Evolutionary conservation across 2,113 vertebrate species (phyloP).

Genomic region (Eudorcas thomsonii): DNA sequence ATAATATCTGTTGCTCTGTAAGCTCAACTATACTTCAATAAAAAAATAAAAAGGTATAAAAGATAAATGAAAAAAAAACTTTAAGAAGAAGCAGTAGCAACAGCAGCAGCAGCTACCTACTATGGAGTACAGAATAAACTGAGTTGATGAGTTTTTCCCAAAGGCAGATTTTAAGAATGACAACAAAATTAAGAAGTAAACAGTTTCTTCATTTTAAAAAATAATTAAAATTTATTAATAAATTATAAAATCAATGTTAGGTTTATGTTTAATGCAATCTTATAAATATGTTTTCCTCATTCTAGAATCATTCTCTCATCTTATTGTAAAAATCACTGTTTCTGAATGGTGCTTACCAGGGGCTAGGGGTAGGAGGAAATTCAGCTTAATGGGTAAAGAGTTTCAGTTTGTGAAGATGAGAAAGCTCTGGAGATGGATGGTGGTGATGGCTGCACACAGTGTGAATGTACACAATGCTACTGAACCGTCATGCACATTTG

Average conservation of each 20-base stretch:
- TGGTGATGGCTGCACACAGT: neutral
- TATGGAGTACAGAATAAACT: neutral
- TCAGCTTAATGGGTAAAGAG: neutral
- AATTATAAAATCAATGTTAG: neutral
- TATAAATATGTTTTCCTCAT: constrained; percentile 9
- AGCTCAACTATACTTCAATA: neutral
- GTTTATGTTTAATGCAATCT: neutral
- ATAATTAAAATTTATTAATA: neutral
- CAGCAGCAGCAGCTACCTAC: neutral
- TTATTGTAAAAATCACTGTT: neutral
- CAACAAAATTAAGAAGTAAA: neutral
- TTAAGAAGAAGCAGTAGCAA: neutral
- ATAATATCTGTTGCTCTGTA: neutral
- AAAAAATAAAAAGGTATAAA: neutral
- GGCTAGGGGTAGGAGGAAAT: neutral
- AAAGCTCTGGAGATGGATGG: neutral
- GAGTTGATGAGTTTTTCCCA: neutral
- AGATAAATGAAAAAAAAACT: neutral
- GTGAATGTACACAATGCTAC: neutral
- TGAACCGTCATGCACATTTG: neutral
- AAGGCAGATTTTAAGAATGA: neutral
- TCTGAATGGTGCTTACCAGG: neutral
- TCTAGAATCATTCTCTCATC: neutral
- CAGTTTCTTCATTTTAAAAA: neutral
- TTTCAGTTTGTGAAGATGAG: neutral